Base-by-base conservation (phyloP, 2,888 invertebrate species). In the Polietes domitor region DNA sequence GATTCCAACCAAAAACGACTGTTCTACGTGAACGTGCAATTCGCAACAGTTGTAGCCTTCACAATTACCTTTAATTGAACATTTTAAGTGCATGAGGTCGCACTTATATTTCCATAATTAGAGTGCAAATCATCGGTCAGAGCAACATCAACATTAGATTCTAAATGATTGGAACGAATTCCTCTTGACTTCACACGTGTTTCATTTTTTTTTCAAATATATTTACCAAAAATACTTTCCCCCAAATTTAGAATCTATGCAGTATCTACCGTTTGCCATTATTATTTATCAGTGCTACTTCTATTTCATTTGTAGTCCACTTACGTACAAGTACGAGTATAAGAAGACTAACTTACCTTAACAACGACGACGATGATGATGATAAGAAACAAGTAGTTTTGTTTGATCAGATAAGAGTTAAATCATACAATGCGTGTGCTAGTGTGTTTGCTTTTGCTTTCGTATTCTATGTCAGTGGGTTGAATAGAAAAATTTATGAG, bases 361-460 rank as follows among this genome's bases (percentile, higher is more conserved):
- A n/a, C 21, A 43, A 47, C 10, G 41, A 68, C 26, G 15, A 26
- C 24, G 68, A 68, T 68, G 41, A 68, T 15, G 15, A 26, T 43
- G 68, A 68, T 68, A 68, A 68, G 47, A 43, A 68, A 68, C 26
- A 70, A 70, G 50, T 65, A 26, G 28, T 73, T 28, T 32, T 50
- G 24, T 79, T 61, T 74, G 68, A 74, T 68, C 74, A 28, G 79
- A 79, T 74, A 79, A 79, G 74, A 79, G 24, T 55, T 74, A 74
- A 79, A 79, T 55, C 73, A 50, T 10, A 47, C 3, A 32, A 32
- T 4, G 12, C 63, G 41, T 68, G 32, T 65, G 19, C 9, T 15
- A 32, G 21, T 4, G 12, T 72, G 41, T 68, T 47, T 65, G 19
- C 9, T 15, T 15, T 32, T 32, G 28, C 15, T 10, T 61, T 32